These are phyloP conservation scores for Diacarnus erythraeanus DNA, from an alignment of 37 sponge, comb jelly and placozoan genomes.

Conservation along the genomic window DNA sequence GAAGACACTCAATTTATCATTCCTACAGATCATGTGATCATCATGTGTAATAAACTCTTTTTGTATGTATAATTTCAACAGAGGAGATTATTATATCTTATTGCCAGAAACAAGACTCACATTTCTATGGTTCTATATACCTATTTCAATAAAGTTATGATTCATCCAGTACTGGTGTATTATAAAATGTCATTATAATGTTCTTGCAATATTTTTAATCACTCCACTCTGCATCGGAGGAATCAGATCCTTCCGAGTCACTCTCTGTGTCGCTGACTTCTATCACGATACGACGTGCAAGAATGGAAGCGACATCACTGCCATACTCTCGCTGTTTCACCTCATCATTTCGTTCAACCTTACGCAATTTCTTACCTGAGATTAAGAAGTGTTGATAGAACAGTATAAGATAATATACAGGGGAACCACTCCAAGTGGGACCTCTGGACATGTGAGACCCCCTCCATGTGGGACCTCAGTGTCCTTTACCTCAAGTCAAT, in stretches of 20 bases:
- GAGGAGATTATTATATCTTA: too few relatives aligned
- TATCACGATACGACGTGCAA: constrained; percentile 85
- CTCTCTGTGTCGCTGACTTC: constrained; percentile 77
- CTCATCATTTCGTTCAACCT: constrained; percentile 72
- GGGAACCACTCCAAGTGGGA: background rate
- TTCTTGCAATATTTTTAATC: constrained; percentile 16
- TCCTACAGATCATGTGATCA: too few relatives aligned
- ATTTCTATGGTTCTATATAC: too few relatives aligned
- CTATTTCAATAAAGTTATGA: too few relatives aligned
- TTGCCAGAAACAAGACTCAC: too few relatives aligned
- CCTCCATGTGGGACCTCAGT: background rate
- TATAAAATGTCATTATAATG: too few relatives aligned
- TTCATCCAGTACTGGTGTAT: too few relatives aligned
- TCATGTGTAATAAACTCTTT: too few relatives aligned
- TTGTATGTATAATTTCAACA: too few relatives aligned
- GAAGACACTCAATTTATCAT: too few relatives aligned
- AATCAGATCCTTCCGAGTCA: constrained; percentile 48
- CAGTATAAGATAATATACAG: background rate
- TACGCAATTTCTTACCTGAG: constrained; percentile 65
- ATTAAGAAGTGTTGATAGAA: background rate
- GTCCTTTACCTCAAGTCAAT: background rate
- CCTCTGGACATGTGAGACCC: too few relatives aligned
- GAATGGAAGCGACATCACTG: constrained; percentile 86
- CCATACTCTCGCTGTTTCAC: constrained; percentile 48
- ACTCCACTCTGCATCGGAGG: constrained; percentile 47